phyloP scores from a whole-genome alignment of 2,888 invertebrate species.

The Lasiommata megera region DNA sequence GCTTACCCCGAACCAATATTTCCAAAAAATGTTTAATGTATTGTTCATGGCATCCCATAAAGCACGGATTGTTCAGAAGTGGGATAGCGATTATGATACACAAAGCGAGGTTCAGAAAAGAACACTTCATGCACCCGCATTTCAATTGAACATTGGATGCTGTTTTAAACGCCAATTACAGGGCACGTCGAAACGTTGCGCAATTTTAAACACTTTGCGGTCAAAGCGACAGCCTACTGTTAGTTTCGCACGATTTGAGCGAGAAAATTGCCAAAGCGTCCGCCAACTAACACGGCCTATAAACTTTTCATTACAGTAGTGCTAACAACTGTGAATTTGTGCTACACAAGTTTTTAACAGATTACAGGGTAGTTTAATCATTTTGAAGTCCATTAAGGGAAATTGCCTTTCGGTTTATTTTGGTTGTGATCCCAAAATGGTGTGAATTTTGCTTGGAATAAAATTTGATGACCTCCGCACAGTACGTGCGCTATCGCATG shows the following conservation, averaged over 20 bases:
- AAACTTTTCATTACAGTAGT: constrained; percentile 4
- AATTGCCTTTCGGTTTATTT: background rate
- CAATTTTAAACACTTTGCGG: constrained; percentile 9
- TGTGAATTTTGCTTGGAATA: too few relatives aligned
- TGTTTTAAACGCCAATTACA: constrained; percentile 1
- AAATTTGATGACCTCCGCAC: too few relatives aligned
- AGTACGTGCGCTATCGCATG: too few relatives aligned
- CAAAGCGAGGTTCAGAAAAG: too few relatives aligned
- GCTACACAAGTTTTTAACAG: background rate
- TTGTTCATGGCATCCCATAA: too few relatives aligned
- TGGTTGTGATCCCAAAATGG: too few relatives aligned
- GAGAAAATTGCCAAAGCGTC: constrained; percentile 4
- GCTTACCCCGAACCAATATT: too few relatives aligned
- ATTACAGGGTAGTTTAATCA: background rate
- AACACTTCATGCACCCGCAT: background rate
- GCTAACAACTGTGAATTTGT: constrained; percentile 7
- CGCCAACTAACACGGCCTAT: constrained; percentile 3
- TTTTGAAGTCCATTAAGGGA: background rate
- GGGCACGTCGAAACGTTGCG: background rate
- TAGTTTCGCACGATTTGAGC: constrained; percentile 4
- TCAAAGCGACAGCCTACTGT: background rate
- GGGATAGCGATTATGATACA: too few relatives aligned
- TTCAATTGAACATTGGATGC: background rate
- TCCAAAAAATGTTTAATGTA: too few relatives aligned
- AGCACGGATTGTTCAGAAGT: too few relatives aligned